Conservation (phyloP, 2,113 vertebrate species). For the Paramisgurnus dabryanus region DNA sequence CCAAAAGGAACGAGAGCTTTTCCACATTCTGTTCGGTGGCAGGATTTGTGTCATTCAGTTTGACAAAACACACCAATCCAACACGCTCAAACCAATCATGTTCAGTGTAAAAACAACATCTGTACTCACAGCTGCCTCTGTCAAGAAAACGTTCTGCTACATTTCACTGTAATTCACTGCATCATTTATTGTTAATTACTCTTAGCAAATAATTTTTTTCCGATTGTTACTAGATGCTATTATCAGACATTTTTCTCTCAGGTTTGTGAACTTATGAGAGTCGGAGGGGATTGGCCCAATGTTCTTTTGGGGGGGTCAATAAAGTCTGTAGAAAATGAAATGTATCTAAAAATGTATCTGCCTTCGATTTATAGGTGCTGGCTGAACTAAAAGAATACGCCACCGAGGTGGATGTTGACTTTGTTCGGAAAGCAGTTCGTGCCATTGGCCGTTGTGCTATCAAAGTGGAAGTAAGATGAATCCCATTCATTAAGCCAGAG, state of each 20-base stretch:
- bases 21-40: neutral
- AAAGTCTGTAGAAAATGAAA: neutral
- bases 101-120: neutral
- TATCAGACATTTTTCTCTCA: neutral
- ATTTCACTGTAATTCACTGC: neutral
- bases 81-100: neutral
- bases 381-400: slow-evolving; percentile 98
- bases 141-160: neutral
- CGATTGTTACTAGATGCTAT: neutral
- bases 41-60: neutral
- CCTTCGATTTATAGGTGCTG: slow-evolving; percentile 78
- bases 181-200: neutral
- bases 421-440: slow-evolving; percentile 95
- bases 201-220: neutral
- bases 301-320: neutral
- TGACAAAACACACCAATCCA: neutral
- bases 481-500: neutral
- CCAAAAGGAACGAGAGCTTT: neutral
- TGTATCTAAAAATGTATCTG: neutral
- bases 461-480: slow-evolving; percentile 86
- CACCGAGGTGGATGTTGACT: slow-evolving; percentile 97
- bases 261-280: neutral
- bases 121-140: neutral
- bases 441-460: slow-evolving; percentile 98
- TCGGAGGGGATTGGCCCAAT: neutral